Percentiles rank a stretch among this genome's conserved stretches.
Evolutionary conservation across 2,888 invertebrate species (phyloP).

Genomic region (Dryobota labecula): DNA sequence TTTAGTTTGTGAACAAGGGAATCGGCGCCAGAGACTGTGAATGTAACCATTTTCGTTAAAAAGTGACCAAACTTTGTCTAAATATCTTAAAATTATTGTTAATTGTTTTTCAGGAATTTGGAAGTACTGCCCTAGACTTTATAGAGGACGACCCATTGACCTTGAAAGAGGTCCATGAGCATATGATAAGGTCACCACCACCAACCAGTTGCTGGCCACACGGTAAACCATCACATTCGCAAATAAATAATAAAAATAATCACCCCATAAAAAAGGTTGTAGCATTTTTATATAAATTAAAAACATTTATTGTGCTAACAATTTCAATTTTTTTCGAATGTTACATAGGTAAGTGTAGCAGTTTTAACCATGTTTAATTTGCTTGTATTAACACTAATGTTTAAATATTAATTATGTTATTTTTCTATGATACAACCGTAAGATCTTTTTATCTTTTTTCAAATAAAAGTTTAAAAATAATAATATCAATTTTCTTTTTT

Average conservation of each 20-base stretch:
- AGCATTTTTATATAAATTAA: constrained; percentile 30
- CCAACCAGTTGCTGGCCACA: constrained; percentile 94
- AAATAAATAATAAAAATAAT: constrained; percentile 11
- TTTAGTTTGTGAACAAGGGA: too few relatives aligned
- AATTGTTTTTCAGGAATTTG: constrained; percentile 84
- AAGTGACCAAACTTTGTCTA: neutral
- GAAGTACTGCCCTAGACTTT: constrained; percentile 86
- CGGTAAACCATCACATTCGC: constrained; percentile 74
- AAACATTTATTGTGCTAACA: constrained; percentile 45
- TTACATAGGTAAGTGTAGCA: constrained; percentile 41
- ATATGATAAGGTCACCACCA: constrained; percentile 95
- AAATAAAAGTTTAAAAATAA: constrained; percentile 21
- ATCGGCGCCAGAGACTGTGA: too few relatives aligned
- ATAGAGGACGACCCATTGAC: constrained; percentile 93
- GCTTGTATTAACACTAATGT: neutral
- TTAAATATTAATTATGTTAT: neutral
- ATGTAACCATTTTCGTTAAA: neutral
- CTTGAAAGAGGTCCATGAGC: constrained; percentile 95
- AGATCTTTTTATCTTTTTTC: neutral
- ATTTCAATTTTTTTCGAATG: constrained; percentile 24
- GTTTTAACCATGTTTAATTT: constrained; percentile 21
- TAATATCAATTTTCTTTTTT: constrained; percentile 14
- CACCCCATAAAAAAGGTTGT: constrained; percentile 10
- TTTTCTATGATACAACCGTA: constrained; percentile 6
- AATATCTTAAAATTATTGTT: neutral